These are phyloP conservation scores for Drosophila navojoa DNA, from an alignment of 1,140 invertebrate genomes.

Conservation along the genomic window DNA sequence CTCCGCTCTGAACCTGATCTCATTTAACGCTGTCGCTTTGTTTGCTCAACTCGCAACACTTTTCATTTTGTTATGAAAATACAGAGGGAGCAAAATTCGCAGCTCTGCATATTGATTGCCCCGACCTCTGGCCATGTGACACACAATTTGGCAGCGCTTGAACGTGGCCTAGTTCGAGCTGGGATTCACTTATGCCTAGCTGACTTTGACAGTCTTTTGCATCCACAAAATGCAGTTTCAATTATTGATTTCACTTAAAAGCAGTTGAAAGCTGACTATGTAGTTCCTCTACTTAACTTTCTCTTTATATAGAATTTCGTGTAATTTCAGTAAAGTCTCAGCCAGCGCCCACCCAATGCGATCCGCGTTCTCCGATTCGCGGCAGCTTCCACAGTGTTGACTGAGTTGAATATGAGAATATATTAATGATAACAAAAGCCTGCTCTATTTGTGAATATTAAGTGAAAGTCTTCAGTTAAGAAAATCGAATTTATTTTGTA, in stretches of 20 bases:
- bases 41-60: constrained; percentile 54
- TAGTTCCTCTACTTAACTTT: not conserved
- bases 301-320: not conserved
- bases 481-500: too few species aligned
- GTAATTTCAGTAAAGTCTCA: not conserved
- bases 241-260: not conserved
- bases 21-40: constrained; percentile 66
- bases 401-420: too few species aligned
- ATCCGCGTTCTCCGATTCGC: constrained; percentile 98
- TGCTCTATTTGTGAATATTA: too few species aligned
- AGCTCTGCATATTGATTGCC: constrained; percentile 61
- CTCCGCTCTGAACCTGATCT: constrained; percentile 60
- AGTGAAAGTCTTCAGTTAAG: too few species aligned
- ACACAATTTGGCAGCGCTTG: constrained; percentile 52
- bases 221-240: not conserved
- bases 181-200: constrained; percentile 44
- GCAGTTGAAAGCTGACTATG: not conserved
- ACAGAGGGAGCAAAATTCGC: constrained; percentile 25
- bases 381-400: constrained; percentile 94
- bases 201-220: constrained; percentile 43
- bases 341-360: constrained; percentile 94
- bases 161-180: constrained; percentile 65
- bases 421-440: too few species aligned
- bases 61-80: constrained; percentile 61
- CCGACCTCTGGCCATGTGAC: constrained; percentile 6